Percentiles rank a stretch among this genome's conserved stretches.
phyloP scores from a whole-genome alignment of 2,113 vertebrate genomes.

The Sterna hirundo region DNA sequence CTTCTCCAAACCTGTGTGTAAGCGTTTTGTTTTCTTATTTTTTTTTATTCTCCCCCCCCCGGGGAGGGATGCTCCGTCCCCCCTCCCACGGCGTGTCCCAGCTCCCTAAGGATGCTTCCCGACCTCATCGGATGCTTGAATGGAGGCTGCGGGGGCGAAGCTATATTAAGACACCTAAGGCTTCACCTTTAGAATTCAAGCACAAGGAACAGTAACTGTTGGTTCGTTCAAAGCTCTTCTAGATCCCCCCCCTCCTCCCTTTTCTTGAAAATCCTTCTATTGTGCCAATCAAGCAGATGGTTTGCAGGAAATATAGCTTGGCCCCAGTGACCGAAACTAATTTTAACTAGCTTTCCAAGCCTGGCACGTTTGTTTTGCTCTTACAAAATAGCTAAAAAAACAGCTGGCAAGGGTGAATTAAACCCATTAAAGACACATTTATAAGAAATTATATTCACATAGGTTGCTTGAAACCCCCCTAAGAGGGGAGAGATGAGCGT shows the following conservation, averaged over 20 bases:
- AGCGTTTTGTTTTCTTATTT: background rate
- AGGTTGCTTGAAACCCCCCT: slow-evolving; percentile 76
- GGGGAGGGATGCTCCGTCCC: background rate
- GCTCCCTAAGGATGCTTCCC: background rate
- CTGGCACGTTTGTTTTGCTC: slow-evolving; percentile 90
- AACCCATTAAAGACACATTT: slow-evolving; percentile 98
- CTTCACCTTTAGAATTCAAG: slow-evolving; percentile 82
- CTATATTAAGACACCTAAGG: slow-evolving; percentile 81
- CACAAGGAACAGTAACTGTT: slow-evolving; percentile 80
- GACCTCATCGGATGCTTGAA: background rate
- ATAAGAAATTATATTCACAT: slow-evolving; percentile 93
- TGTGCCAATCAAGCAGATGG: slow-evolving; percentile 99
- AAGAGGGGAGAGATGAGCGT: slow-evolving; percentile 77
- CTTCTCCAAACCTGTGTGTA: too few relatives aligned
- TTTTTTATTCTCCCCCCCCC: accelerated
- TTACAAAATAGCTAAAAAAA: slow-evolving; percentile 89
- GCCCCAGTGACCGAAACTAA: slow-evolving; percentile 98
- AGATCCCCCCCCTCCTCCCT: slow-evolving; percentile 23
- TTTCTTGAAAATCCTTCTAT: slow-evolving; percentile 94
- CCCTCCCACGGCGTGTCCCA: background rate
- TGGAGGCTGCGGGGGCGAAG: background rate
- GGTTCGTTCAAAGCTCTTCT: slow-evolving; percentile 79
- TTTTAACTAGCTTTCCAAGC: slow-evolving; percentile 97
- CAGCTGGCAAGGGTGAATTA: slow-evolving; percentile 96
- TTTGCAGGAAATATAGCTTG: slow-evolving; percentile 95